Evolutionary conservation across 2,113 vertebrate species (phyloP).

Genomic region (Nyctibius bracteatus): DNA sequence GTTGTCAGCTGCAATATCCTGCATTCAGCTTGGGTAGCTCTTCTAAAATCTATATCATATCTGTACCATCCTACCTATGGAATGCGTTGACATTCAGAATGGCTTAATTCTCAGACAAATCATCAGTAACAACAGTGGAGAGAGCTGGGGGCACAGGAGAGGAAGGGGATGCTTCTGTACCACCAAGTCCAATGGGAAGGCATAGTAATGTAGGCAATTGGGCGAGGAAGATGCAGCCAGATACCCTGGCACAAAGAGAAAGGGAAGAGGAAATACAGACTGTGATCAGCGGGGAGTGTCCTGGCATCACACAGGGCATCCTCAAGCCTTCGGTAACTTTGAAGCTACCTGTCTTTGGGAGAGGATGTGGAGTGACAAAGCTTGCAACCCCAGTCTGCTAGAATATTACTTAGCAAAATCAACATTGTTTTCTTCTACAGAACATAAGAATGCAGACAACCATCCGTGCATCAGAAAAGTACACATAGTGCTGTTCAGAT

Average conservation of each 20-base stretch:
- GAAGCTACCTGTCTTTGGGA: neutral
- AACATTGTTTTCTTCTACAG: neutral
- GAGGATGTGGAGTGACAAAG: neutral
- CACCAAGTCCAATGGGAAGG: neutral
- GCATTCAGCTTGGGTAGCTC: neutral
- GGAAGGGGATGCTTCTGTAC: neutral
- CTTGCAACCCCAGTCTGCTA: neutral
- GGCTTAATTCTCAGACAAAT: neutral
- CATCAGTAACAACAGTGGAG: neutral
- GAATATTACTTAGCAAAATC: neutral
- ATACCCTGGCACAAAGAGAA: neutral
- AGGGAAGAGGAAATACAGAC: neutral
- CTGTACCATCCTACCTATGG: neutral
- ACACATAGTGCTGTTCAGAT: neutral
- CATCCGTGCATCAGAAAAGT: neutral
- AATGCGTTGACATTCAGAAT: neutral
- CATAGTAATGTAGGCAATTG: neutral
- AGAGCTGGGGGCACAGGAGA: neutral
- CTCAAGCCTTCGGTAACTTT: neutral
- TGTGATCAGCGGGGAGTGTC: neutral
- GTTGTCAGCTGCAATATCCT: neutral
- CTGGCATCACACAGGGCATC: neutral
- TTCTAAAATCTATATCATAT: neutral
- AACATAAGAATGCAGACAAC: neutral
- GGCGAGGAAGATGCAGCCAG: neutral